Evolutionary conservation across 23 tunicate genomes (phyloP), one percentile per base, ranked within the genome.

Genomic region (Ciona savignyi): DNA sequence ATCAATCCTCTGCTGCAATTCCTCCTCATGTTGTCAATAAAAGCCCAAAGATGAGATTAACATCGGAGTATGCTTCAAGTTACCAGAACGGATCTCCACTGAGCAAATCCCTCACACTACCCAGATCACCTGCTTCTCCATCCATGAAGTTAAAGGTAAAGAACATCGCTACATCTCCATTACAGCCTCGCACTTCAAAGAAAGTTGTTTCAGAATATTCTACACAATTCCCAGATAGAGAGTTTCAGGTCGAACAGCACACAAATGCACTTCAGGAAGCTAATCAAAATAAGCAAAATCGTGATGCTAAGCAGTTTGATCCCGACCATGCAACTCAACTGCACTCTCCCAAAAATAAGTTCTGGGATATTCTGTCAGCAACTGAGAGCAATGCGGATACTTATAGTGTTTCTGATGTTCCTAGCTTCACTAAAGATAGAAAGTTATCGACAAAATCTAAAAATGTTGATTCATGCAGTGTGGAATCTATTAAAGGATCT

Each of bases 61-160:
- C 70, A 33, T 35, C 91, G 26, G 93, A 85, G 70, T 91, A 91
- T 66, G 65, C 78, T 15, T 77, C 87, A 9, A 91, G 71, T 4
- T 91, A 34, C 51, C 49, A 84, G 68, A 66, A 30, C 29, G 66
- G 68, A 35, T 72, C 75, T 29, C 77, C 80, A 30, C 70, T 77
- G 27, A 51, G 63, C 48, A 72, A 71, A 70, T 76, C 67, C 1
- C n/a, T 75, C 25, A 82, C 75, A 11, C 34, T 60, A 0, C 64
- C 25, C 1, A 29, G 75, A 25, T 91, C 97, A 6, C 91, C 97
- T 4, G 78, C 91, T 35, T 91, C 97, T 21, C 97, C 97, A 2
- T 84, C 97, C 15, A 25, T 91, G 67, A 84, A 76, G 68, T 24
- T 84, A 63, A 84, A 80, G 74, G 97, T 85, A 30, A 79, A 82